phyloP scores from a whole-genome alignment of 2,797 vertebrate species.

The Rallus crepitans region DNA sequence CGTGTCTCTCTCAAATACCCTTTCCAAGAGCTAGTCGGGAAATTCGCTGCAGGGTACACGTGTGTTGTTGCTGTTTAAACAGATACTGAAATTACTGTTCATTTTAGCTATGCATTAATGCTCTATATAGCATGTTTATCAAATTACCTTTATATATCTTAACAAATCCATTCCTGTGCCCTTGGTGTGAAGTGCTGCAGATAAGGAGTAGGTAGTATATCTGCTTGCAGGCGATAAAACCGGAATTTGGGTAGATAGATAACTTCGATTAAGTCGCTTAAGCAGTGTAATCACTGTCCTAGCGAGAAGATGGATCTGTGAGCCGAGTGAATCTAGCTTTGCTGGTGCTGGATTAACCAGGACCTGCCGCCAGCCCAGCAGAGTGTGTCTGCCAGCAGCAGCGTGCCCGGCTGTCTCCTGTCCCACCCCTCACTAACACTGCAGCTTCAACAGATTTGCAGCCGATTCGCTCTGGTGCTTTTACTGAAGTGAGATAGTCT shows the following conservation, averaged over 20 bases:
- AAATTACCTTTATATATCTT: conserved; percentile 47
- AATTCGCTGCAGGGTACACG: neutral
- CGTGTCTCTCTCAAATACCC: neutral
- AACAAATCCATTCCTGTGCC: conserved; percentile 43
- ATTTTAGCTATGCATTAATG: neutral
- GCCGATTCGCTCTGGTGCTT: neutral
- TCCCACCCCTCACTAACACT: neutral
- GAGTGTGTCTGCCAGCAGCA: rapidly evolving
- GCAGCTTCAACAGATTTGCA: neutral
- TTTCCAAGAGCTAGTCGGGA: neutral
- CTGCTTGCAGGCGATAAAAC: conserved; percentile 31
- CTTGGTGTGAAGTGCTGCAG: conserved; percentile 38
- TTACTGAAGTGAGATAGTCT: neutral
- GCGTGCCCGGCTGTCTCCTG: neutral
- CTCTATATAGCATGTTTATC: conserved; percentile 21
- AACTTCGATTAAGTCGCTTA: conserved; percentile 13
- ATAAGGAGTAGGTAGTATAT: conserved; percentile 41
- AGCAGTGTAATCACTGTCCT: conserved; percentile 31
- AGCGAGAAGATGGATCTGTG: conserved; percentile 5
- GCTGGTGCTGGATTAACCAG: neutral
- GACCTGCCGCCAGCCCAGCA: neutral
- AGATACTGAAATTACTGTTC: neutral
- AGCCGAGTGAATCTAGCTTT: neutral
- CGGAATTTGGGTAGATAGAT: neutral
- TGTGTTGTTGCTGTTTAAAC: neutral